Conservation (phyloP, 1,140 invertebrate genomes). For the Drosophila ficusphila region DNA sequence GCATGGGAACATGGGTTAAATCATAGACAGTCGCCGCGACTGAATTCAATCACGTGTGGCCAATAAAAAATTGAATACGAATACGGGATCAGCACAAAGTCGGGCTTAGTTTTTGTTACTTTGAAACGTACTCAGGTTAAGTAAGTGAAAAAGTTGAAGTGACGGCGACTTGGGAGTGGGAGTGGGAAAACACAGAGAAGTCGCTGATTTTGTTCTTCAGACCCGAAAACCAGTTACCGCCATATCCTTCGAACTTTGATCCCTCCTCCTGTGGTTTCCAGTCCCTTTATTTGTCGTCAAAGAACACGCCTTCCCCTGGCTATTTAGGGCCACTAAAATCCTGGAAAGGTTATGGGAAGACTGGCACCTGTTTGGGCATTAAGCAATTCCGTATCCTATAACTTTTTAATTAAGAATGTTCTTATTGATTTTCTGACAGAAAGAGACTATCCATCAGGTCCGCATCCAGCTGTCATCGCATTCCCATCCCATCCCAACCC, state of each 20-base stretch:
- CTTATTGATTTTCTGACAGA: conserved; percentile 10
- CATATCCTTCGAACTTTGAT: background rate
- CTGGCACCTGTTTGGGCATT: conserved; percentile 21
- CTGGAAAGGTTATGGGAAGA: conserved; percentile 25
- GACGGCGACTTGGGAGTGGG: background rate
- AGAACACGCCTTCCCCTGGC: conserved; percentile 10
- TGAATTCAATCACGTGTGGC: conserved; percentile 74
- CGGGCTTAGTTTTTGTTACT: conserved; percentile 5
- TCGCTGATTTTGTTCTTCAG: background rate
- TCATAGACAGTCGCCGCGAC: conserved; percentile 60
- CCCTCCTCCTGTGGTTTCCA: background rate
- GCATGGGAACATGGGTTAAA: conserved; percentile 63
- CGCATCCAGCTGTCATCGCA: conserved; percentile 16
- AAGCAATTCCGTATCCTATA: conserved; percentile 4
- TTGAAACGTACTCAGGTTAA: conserved; percentile 1
- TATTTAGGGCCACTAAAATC: background rate
- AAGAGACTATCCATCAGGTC: background rate
- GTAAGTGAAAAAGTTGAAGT: conserved; percentile 14
- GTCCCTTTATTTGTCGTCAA: conserved; percentile 6
- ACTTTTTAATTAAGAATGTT: conserved; percentile 44
- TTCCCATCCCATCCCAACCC: background rate
- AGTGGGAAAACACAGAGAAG: background rate
- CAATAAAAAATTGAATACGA: conserved; percentile 74
- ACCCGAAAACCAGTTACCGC: background rate
- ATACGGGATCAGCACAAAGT: conserved; percentile 6